phyloP scores from a whole-genome alignment of 2,797 vertebrate genomes.

The Argentina silus region DNA sequence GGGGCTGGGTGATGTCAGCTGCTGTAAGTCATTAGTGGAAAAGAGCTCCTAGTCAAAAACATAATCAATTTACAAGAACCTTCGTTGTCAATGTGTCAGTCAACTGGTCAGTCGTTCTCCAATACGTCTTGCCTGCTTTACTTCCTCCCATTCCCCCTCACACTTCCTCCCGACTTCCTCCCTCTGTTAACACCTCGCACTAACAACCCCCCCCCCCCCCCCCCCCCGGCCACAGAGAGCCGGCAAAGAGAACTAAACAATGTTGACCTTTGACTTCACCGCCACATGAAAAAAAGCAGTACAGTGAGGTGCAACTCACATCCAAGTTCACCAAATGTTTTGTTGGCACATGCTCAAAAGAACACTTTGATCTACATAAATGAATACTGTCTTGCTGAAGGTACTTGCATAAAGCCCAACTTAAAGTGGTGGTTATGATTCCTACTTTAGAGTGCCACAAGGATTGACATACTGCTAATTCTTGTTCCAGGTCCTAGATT shows the following conservation, averaged over 20 bases:
- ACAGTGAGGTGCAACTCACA: slow-evolving; percentile 7
- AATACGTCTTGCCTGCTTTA: slow-evolving; percentile 60
- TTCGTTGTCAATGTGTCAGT: slow-evolving; percentile 23
- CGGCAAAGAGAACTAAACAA: slow-evolving; percentile 7
- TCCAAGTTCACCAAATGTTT: slow-evolving; percentile 9
- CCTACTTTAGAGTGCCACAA: background rate
- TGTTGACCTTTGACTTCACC: slow-evolving; percentile 31
- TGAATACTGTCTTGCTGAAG: background rate
- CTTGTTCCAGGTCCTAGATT: background rate
- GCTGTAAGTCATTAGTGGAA: slow-evolving; percentile 41
- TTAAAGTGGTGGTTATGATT: background rate
- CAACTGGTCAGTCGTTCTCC: slow-evolving; percentile 33
- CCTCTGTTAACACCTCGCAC: slow-evolving; percentile 55
- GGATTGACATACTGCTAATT: background rate
- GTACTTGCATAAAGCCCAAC: background rate
- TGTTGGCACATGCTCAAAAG: slow-evolving; percentile 19
- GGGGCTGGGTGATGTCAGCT: slow-evolving; percentile 35
- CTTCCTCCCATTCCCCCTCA: slow-evolving; percentile 36
- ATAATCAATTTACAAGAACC: slow-evolving; percentile 30
- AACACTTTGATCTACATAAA: background rate
- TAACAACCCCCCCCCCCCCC: slow-evolving; percentile 44
- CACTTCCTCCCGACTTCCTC: slow-evolving; percentile 36
- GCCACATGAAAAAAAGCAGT: slow-evolving; percentile 28
- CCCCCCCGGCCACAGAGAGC: slow-evolving; percentile 3
- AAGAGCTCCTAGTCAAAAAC: slow-evolving; percentile 36